phyloP scores from a whole-genome alignment of 2,888 invertebrate species.

The Isoperla grammatica region DNA sequence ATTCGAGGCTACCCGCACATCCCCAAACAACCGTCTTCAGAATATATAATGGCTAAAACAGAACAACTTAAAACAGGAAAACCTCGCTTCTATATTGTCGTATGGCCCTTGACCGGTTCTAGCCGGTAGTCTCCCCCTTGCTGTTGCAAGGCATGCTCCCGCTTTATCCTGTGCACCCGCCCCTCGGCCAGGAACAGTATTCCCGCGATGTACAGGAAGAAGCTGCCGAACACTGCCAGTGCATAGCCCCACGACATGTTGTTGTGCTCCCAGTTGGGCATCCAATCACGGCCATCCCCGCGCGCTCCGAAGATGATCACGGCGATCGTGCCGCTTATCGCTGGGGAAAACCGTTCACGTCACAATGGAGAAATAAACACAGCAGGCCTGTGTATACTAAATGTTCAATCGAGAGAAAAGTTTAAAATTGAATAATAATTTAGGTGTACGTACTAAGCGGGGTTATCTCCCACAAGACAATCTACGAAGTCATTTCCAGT shows the following conservation, averaged over 20 bases:
- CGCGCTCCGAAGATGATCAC: slow-evolving; percentile 83
- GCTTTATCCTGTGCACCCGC: slow-evolving; percentile 67
- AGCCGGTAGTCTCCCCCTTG: slow-evolving; percentile 58
- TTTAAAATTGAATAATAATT: too few relatives aligned
- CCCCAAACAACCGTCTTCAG: too few relatives aligned
- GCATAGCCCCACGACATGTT: slow-evolving; percentile 93
- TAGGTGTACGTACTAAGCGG: too few relatives aligned
- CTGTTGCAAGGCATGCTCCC: slow-evolving; percentile 48
- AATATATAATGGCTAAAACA: not conserved
- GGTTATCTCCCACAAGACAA: too few relatives aligned
- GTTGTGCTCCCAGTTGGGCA: slow-evolving; percentile 95
- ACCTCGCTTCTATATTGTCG: slow-evolving; percentile 57
- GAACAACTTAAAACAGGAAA: slow-evolving; percentile 1
- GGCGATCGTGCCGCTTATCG: slow-evolving; percentile 63
- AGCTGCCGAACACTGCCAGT: slow-evolving; percentile 72
- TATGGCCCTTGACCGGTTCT: slow-evolving; percentile 63
- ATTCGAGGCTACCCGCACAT: too few relatives aligned
- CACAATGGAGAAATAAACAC: too few relatives aligned
- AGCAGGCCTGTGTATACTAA: too few relatives aligned
- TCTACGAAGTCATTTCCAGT: too few relatives aligned
- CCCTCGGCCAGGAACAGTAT: slow-evolving; percentile 79
- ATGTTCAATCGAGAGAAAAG: too few relatives aligned
- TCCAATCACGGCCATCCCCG: slow-evolving; percentile 90
- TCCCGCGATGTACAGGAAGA: slow-evolving; percentile 69
- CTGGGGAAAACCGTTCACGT: not conserved